Evolutionary conservation across 2,113 vertebrate species (phyloP).

Genomic region (Probosciger aterrimus): DNA sequence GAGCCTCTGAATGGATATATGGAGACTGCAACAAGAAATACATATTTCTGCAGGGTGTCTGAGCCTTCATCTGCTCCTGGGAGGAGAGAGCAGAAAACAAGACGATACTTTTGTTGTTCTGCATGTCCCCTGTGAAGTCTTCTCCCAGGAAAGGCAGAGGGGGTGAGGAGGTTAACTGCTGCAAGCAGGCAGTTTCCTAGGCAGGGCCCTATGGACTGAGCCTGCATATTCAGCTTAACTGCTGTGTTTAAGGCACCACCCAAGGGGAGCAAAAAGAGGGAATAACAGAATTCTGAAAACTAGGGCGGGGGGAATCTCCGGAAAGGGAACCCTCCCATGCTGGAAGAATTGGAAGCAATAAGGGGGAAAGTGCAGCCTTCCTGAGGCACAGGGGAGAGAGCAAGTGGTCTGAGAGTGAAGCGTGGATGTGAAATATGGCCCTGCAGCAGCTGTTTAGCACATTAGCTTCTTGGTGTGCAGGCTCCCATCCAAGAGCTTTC

Average conservation of each 20-base stretch:
- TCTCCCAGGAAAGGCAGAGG: not conserved
- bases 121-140: not conserved
- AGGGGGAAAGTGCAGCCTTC: not conserved
- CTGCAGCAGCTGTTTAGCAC: conserved; percentile 32
- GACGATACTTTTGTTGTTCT: not conserved
- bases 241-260: not conserved
- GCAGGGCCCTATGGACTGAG: not conserved
- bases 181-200: not conserved
- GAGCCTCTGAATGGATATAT: not conserved
- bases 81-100: not conserved
- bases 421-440: not conserved
- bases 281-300: not conserved
- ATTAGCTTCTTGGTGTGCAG: conserved; percentile 1
- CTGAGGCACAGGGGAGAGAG: not conserved
- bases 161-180: not conserved
- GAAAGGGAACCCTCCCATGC: not conserved
- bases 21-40: not conserved
- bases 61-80: not conserved
- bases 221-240: not conserved
- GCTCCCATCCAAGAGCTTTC: not conserved
- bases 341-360: not conserved
- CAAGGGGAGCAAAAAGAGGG: not conserved
- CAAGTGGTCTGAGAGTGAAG: not conserved
- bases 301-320: rapidly evolving
- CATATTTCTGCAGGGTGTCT: not conserved